Base-by-base conservation (phyloP, 2,113 vertebrate species). In the Tragelaphus scriptus region DNA sequence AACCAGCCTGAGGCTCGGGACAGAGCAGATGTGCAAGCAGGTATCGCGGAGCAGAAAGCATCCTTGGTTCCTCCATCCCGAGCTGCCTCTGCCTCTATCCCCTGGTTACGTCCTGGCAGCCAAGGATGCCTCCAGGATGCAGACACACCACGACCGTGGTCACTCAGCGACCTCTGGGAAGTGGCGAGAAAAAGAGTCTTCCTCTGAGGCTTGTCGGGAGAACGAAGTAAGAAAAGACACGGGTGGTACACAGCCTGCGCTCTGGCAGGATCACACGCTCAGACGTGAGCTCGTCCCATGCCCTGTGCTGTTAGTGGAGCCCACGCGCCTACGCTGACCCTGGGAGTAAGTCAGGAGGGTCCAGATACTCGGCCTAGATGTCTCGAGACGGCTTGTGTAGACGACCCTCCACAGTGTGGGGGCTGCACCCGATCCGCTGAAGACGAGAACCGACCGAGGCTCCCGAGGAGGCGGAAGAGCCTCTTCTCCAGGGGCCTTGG, bases 241-340 rank as follows among this genome's bases (percentile, higher is more conserved):
- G 1, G n/a, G 65, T 71, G 17, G 1, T 0, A 5, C 9, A 11
- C 2, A 4, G 17, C 65, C n/a, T 9, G n/a, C 1, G 2, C 65
- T 65, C 63, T 2, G 4, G n/a, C 4, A 9, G 65, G n/a, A 21
- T 21, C 65, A 21, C 65, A 21, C 2, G 4, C 65, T 11, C 65
- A 6, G n/a, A 21, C 0, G 1, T 2, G n/a, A 71, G 17, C n/a
- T 36, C n/a, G 0, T 0, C 17, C 17, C 17, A 0, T 23, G n/a
- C 0, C n/a, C 68, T 23, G 19, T 11, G 4, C n/a, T 3, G 68
- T 1, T 5, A 6, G 68, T 0, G n/a, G 19, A 21, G 68, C n/a
- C 68, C n/a, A 36, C 19, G 1, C 9, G 4, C n/a, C 68, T 1
- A 3, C 2, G 5, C n/a, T 71, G 68, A 71, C 9, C 68, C 58